phyloP scores from a whole-genome alignment of 2,888 invertebrate species.

The Syrphus vitripennis region DNA sequence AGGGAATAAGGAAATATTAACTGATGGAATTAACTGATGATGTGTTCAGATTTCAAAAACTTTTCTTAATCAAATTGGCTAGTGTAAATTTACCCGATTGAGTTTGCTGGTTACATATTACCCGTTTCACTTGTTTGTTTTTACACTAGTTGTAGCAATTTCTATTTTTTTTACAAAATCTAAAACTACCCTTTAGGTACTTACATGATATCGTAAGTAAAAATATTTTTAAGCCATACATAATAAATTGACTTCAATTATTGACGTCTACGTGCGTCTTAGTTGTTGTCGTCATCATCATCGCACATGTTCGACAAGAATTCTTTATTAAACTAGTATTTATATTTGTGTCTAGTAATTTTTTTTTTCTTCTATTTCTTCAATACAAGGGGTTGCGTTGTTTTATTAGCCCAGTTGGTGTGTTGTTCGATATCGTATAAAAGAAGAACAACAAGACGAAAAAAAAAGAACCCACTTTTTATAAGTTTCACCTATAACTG shows the following conservation, averaged over 20 bases:
- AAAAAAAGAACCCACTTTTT: background rate
- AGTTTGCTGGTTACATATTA: no score
- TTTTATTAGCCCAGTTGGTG: conserved; percentile 49
- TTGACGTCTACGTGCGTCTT: background rate
- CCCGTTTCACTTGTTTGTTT: no score
- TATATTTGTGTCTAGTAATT: background rate
- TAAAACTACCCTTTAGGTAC: background rate
- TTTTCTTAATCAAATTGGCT: no score
- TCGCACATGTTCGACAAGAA: conserved; percentile 39
- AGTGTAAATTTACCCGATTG: no score
- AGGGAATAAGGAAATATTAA: no score
- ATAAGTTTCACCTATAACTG: conserved; percentile 43
- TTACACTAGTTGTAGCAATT: no score
- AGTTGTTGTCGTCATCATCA: background rate
- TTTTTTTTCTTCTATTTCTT: background rate
- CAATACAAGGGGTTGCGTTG: conserved; percentile 58
- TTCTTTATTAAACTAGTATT: conserved; percentile 30
- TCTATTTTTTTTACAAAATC: background rate
- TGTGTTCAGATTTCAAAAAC: no score
- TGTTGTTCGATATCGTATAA: background rate
- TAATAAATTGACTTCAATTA: conserved; percentile 47
- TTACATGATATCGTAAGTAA: background rate
- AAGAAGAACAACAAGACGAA: background rate
- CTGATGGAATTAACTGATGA: no score
- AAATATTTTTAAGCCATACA: background rate